phyloP scores from a whole-genome alignment of 1,140 invertebrate genomes.

The Pseudomyrmex sp. region DNA sequence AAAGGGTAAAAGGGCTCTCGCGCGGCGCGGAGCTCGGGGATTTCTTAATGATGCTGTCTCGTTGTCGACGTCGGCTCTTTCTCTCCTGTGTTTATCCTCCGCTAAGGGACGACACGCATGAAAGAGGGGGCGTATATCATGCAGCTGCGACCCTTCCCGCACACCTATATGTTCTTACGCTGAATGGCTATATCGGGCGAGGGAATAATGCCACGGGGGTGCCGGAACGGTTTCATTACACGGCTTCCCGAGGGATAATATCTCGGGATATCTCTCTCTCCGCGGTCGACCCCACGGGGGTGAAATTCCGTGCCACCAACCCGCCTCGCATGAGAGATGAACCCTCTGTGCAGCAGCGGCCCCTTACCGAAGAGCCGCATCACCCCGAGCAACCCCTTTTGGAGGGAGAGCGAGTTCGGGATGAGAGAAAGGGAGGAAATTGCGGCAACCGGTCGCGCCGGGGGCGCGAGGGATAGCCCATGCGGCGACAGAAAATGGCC shows the following conservation, averaged over 20 bases:
- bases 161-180: slow-evolving; percentile 68
- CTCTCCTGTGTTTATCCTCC: slow-evolving; percentile 15
- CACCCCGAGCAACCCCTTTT: slow-evolving; percentile 65
- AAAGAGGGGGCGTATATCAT: slow-evolving; percentile 58
- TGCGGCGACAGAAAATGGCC: slow-evolving; percentile 65
- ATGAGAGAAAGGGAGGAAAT: slow-evolving; percentile 63
- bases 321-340: slow-evolving; percentile 61
- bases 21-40: slow-evolving; percentile 15
- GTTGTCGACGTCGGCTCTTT: slow-evolving; percentile 44
- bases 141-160: slow-evolving; percentile 62
- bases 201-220: slow-evolving; percentile 71
- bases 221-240: slow-evolving; percentile 81
- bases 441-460: slow-evolving; percentile 43
- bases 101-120: slow-evolving; percentile 44
- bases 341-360: slow-evolving; percentile 36
- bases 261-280: slow-evolving; percentile 70
- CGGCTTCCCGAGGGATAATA: slow-evolving; percentile 79
- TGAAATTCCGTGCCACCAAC: slow-evolving; percentile 72
- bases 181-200: slow-evolving; percentile 67
- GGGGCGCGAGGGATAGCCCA: slow-evolving; percentile 10
- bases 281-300: slow-evolving; percentile 67
- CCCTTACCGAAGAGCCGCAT: slow-evolving; percentile 36
- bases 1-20: slow-evolving; percentile 15
- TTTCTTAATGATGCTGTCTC: slow-evolving; percentile 55
- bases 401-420: slow-evolving; percentile 29